Evolutionary conservation across 2,888 invertebrate genomes (phyloP).

Genomic region (Fabriciana adippe): DNA sequence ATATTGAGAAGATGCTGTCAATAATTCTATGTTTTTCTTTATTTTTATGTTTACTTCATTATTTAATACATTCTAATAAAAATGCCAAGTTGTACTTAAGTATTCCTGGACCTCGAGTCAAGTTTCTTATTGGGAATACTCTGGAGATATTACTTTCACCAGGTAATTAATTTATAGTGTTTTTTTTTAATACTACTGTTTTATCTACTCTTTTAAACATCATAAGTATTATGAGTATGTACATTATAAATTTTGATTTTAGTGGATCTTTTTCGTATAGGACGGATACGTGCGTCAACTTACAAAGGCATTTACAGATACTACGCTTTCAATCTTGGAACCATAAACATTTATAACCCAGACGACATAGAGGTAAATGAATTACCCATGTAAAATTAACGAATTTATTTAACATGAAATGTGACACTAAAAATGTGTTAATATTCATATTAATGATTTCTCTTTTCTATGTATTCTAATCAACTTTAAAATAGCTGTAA

Average conservation of each 20-base stretch:
- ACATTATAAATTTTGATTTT: constrained; percentile 32
- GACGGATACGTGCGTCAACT: constrained; percentile 46
- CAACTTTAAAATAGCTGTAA: too few species aligned
- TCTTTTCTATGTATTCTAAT: too few species aligned
- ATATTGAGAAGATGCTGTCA: constrained; percentile 8
- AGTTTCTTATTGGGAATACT: constrained; percentile 42
- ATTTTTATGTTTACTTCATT: constrained; percentile 37
- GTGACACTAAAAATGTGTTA: too few species aligned
- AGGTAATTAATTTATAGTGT: constrained; percentile 20
- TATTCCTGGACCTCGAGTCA: constrained; percentile 52
- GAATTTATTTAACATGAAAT: too few species aligned
- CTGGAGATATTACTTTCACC: constrained; percentile 33
- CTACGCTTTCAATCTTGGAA: constrained; percentile 49
- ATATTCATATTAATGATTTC: too few species aligned
- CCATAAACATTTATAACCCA: constrained; percentile 60
- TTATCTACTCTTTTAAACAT: neutral
- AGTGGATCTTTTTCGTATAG: constrained; percentile 55
- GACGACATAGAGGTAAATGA: constrained; percentile 32
- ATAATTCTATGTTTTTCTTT: constrained; percentile 10
- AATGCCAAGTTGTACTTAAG: constrained; percentile 48
- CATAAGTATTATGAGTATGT: too few species aligned
- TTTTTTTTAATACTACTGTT: neutral
- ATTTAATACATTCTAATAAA: constrained; percentile 42
- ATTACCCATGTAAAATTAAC: too few species aligned
- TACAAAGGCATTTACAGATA: constrained; percentile 56